Evolutionary conservation across 2,797 vertebrate genomes (phyloP), one percentile per base, ranked within the genome.

Genomic region (Lagodon rhomboides): DNA sequence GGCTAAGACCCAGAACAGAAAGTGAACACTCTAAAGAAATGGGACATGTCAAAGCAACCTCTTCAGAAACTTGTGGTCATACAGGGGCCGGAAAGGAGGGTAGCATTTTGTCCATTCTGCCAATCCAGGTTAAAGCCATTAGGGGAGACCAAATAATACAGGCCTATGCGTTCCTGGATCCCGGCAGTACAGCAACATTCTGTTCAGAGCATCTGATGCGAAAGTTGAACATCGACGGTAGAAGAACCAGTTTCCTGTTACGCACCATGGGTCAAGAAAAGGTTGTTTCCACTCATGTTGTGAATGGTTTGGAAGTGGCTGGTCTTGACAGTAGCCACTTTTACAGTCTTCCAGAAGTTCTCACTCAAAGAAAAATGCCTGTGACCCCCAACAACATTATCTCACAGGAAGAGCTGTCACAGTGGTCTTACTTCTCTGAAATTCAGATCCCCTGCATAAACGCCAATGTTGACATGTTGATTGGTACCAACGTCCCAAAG

Each of bases 11-110:
- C 38, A 25, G 10, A 4, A 43, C 16, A 55, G 38, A 2, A 23
- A 44, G 16, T 56, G 51, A 69, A 34, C 41, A 27, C 22, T 13
- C 38, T 27, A 44, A 68, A 0, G 16, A 7, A 20, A 56, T 11
- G 9, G 9, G 0, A 56, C 4, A 12, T 27, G 67, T 12, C 4
- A 67, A 22, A 67, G 3, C 49, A 67, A 7, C 18, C 4, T 11
- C 50, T 3, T 43, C 65, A 54, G 51, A 69, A 58, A 69, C 67
- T 3, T 55, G 65, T 30, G 67, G 54, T 4, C 67, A 56, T 46
- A 56, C 66, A 56, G 53, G 66, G 66, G 41, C 66, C 12, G 23
- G 53, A 15, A 56, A 3, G 3, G 9, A n/a, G 2, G 18, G n/a
- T 8, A 3, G 49, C 3, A n/a, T 50, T n/a, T 8, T 50, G 9